Evolutionary conservation across 2,113 vertebrate genomes (phyloP), one percentile per base, ranked within the genome.

Genomic region (Telmatochromis bifrenatus): DNA sequence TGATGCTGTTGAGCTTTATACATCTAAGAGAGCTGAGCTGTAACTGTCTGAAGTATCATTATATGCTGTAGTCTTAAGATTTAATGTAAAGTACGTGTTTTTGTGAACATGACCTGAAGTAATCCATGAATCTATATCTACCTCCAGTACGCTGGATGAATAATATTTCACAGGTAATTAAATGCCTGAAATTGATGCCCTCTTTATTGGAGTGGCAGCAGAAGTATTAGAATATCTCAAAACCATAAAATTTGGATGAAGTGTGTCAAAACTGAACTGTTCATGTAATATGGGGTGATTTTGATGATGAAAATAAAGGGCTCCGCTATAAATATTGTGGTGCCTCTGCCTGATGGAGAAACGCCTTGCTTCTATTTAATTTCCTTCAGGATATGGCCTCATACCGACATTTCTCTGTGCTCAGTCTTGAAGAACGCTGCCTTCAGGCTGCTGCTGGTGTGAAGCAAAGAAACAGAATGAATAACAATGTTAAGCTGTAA

Each of bases 361-460:
- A 82, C 4, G 6, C n/a, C 37, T 84, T 54, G 17, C 33, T 89
- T 65, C 70, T 35, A 77, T 85, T 93, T 90, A 17, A 85, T 79
- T 84, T 84, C 75, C 89, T 84, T 45, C 65, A 86, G 89, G 84
- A 91, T 58, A 68, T 62, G 84, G 62, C 81, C 80, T 87, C 81
- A 49, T 62, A 85, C 54, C 19, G 62, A 31, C 85, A 83, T 92
- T 81, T 77, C 87, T 89, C 62, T 86, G n/a, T 77, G 87, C 87
- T 81, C 84, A 87, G 84, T 56, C 49, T 51, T 68, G 84, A 84
- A 65, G 82, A 85, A 73, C 19, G 47, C 65, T 87, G 12, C 42
- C 91, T 88, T 31, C 83, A 60, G 89, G 89, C 86, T 51, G 47
- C 39, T 28, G 58, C 79, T 62, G 91, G 7, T 65, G 62, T 55